These are phyloP conservation scores for Leucophora obtusa DNA, from an alignment of 2,888 invertebrate genomes.

Conservation along the genomic window DNA sequence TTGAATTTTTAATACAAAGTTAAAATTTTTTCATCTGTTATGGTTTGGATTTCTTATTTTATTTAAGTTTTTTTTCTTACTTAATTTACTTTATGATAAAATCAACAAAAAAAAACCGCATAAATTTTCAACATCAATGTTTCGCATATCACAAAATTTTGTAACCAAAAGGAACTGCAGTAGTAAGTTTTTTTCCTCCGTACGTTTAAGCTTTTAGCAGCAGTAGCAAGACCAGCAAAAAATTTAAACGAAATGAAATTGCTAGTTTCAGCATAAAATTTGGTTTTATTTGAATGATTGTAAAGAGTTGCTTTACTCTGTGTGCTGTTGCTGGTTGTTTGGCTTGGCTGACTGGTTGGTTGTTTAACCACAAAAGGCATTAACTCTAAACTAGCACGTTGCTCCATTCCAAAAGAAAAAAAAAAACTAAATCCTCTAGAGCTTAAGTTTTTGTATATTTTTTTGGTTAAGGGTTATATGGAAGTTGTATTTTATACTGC, in stretches of 20 bases:
- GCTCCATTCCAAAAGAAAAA: background rate
- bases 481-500: slow-evolving; percentile 22
- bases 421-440: slow-evolving; percentile 27
- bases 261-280: slow-evolving; percentile 29
- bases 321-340: background rate
- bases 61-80: slow-evolving; percentile 21
- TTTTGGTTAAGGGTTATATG: slow-evolving; percentile 5
- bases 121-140: slow-evolving; percentile 58
- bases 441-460: background rate
- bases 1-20: slow-evolving; percentile 25
- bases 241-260: slow-evolving; percentile 31
- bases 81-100: slow-evolving; percentile 54
- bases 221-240: slow-evolving; percentile 15
- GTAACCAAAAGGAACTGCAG: slow-evolving; percentile 45
- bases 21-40: slow-evolving; percentile 18
- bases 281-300: slow-evolving; percentile 1
- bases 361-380: slow-evolving; percentile 37
- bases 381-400: slow-evolving; percentile 27
- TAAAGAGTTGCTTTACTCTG: too few species aligned
- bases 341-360: background rate
- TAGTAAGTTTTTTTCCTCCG: slow-evolving; percentile 20
- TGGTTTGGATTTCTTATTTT: slow-evolving; percentile 35
- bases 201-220: slow-evolving; percentile 10
- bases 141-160: slow-evolving; percentile 23
- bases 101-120: slow-evolving; percentile 54